Evolutionary conservation across 2,797 vertebrate species (phyloP), one percentile per base, ranked within the genome.

Genomic region (Astyanax mexicanus): DNA sequence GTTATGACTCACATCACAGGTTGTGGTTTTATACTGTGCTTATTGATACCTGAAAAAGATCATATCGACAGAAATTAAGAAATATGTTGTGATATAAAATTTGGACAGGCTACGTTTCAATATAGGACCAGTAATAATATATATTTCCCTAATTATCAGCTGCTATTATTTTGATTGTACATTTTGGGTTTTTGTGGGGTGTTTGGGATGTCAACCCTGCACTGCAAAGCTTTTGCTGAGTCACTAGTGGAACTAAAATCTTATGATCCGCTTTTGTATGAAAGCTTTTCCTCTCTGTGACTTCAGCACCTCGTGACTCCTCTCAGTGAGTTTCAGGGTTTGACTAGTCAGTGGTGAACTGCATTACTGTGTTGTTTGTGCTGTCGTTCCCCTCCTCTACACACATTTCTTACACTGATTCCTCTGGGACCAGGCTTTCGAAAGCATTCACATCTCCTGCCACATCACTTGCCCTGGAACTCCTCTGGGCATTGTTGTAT

Each of bases 401-500:
- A n/a, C 2, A 23, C 25, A 13, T 17, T 25, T 11, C 37, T 37
- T 15, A 52, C 19, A 29, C 11, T 15, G 42, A 25, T 55, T 70
- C 52, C 37, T 54, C 32, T 35, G 23, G 44, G 32, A 42, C 6
- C 23, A 23, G 42, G 57, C 23, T 67, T 54, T 37, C 12, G 35
- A 40, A 38, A 54, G 55, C 45, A 25, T 23, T 49, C 40, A 12
- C 4, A 23, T 19, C 32, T 51, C 38, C 64, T 40, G 47, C 8
- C 25, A 44, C 42, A 27, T 60, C 42, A 40, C 55, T 69, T 68
- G 12, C 15, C 58, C 6, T 67, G 45, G 44, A 66, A 32, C 47
- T 49, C 27, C 10, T 69, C 42, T 40, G 29, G 3, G 21, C 21
- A 19, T 1, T 29, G n/a, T 47, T n/a, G 9, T 11, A 37, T 19